Percentiles rank a stretch among this genome's conserved stretches.
phyloP scores from a whole-genome alignment of 2,888 invertebrate genomes.

The Sthenelais limicola region DNA sequence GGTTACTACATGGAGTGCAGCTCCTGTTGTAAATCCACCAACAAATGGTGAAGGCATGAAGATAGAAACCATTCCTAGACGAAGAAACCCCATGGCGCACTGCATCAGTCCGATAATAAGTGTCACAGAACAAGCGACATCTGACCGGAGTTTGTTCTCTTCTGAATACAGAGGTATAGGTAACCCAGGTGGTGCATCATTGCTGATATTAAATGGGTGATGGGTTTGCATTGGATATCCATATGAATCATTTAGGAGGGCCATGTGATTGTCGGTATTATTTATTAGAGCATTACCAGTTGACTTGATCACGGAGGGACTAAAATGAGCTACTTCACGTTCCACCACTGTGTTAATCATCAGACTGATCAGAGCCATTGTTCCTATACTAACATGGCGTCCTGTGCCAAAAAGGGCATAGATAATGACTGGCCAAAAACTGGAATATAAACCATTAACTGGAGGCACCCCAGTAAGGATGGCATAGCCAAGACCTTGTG shows the following conservation, averaged over 20 bases:
- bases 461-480: constrained; percentile 72
- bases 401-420: constrained; percentile 90
- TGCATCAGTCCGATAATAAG: constrained; percentile 71
- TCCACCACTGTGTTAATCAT: constrained; percentile 60
- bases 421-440: constrained; percentile 90
- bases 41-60: constrained; percentile 81
- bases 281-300: neutral
- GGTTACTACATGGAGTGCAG: constrained; percentile 52
- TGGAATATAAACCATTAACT: constrained; percentile 81
- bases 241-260: no score
- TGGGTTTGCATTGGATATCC: neutral
- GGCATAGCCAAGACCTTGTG: constrained; percentile 68
- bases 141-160: no score
- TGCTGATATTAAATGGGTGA: no score
- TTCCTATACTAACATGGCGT: constrained; percentile 84
- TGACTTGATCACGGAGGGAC: no score
- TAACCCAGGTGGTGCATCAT: no score
- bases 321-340: neutral
- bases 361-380: constrained; percentile 66
- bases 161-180: no score
- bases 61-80: constrained; percentile 83
- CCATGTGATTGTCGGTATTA: no score
- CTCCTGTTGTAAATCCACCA: constrained; percentile 56
- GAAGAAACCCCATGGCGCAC: constrained; percentile 84
- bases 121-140: no score